Base-by-base conservation (phyloP, 2,113 vertebrate genomes). In the Scalopus aquaticus region DNA sequence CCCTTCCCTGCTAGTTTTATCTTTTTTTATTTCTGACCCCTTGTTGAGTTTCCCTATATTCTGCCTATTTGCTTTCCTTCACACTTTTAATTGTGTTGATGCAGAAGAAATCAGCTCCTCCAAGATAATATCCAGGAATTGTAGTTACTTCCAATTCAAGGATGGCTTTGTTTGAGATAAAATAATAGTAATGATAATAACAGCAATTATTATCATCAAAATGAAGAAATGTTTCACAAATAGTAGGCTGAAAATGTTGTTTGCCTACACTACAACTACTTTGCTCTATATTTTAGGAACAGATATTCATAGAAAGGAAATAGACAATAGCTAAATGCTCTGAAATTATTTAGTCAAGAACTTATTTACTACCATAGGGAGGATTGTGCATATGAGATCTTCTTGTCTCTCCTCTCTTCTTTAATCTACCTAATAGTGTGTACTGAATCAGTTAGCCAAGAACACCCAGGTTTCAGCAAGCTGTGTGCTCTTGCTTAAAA, bases 81-180 rank as follows among this genome's bases (percentile, higher is more conserved):
- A 85, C 4, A 35, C 1, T 60, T 64, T 83, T 28, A 79, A 24
- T 79, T n/a, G 92, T 94, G 24, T 76, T 88, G 15, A 93, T 28
- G 77, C 7, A 72, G 5, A 16, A 77, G 46, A 65, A 90, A 44
- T 44, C 28, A 54, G 51, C n/a, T 91, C 13, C 67, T 93, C 22
- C 12, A 69, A 86, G 24, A 39, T 28, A 64, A 81, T 73, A 70
- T 51, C 28, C 10, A 73, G 32, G 32, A 22, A 81, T 19, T 81
- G 6, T 83, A 35, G 49, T 32, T n/a, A 74, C 22, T 91, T 24
- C 62, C 24, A 93, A 95, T 67, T 69, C 20, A 73, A 91, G 8
- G 30, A 51, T 22, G 91, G 19, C 49, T 94, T 69, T 86, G 20
- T 49, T 58, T 65, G 49, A 95, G 44, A 69, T 44, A 91, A 88